phyloP scores from a whole-genome alignment of 64 coral and sea anemone genomes.

The Porites lutea region DNA sequence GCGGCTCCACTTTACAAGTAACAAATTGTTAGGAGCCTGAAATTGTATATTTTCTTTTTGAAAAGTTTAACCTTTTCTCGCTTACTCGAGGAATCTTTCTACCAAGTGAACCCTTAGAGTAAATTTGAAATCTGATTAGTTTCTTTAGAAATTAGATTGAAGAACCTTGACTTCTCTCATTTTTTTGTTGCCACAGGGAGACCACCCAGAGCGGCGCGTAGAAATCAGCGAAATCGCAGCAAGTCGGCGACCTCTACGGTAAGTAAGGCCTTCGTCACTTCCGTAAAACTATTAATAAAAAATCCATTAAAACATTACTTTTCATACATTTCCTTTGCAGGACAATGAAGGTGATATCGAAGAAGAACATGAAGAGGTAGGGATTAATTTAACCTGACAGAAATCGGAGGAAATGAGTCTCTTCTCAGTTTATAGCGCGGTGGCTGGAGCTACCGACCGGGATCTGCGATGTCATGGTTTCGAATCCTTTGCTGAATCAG shows the following conservation, averaged over 20 bases:
- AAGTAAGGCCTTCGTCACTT: background rate
- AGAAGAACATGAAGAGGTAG: conserved; percentile 91
- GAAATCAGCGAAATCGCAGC: conserved; percentile 70
- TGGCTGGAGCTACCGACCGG: too few species aligned
- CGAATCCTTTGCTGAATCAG: too few species aligned
- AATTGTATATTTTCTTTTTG: too few species aligned
- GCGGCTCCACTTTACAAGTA: too few species aligned
- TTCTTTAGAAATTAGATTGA: too few species aligned
- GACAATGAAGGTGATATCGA: conserved; percentile 91
- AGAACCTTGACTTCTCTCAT: background rate
- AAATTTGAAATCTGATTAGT: too few species aligned
- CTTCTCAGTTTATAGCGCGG: background rate
- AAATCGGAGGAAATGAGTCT: too few species aligned
- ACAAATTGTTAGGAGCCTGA: too few species aligned
- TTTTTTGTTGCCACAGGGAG: conserved; percentile 18
- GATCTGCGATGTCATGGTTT: too few species aligned
- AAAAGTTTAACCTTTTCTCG: too few species aligned
- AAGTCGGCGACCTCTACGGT: conserved; percentile 87
- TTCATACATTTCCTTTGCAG: conserved; percentile 31
- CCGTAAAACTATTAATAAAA: background rate
- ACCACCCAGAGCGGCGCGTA: conserved; percentile 60
- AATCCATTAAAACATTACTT: background rate
- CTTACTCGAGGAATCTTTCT: too few species aligned
- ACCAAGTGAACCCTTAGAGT: too few species aligned
- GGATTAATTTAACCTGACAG: background rate